Evolutionary conservation across 2,888 invertebrate genomes (phyloP).

Genomic region (Pyrocoelia pectoralis): DNA sequence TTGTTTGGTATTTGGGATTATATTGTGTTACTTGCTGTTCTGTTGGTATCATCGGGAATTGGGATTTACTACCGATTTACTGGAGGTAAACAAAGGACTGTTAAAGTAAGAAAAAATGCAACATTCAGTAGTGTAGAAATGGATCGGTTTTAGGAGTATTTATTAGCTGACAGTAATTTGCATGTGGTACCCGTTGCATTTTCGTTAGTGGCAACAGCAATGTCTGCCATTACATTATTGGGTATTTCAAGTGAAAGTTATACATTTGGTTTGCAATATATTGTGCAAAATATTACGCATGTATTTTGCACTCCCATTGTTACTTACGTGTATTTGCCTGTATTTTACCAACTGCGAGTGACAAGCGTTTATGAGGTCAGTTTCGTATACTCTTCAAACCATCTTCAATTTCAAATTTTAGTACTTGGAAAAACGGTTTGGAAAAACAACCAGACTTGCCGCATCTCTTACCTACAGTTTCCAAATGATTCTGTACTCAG

Average conservation of each 20-base stretch:
- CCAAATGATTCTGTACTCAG: constrained; percentile 91
- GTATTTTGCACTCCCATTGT: constrained; percentile 79
- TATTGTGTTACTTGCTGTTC: constrained; percentile 73
- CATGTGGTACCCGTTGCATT: constrained; percentile 82
- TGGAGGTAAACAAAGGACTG: constrained; percentile 85
- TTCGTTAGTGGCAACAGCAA: constrained; percentile 92
- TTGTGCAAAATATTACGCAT: constrained; percentile 79
- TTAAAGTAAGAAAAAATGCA: neutral
- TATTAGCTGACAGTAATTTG: constrained; percentile 84
- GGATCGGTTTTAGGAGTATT: constrained; percentile 71
- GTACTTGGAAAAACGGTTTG: constrained; percentile 91
- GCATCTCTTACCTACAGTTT: constrained; percentile 87
- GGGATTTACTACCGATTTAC: constrained; percentile 87
- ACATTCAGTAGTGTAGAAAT: neutral
- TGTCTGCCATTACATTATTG: constrained; percentile 89
- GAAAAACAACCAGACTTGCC: constrained; percentile 73
- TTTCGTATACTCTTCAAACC: neutral
- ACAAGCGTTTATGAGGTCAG: constrained; percentile 87
- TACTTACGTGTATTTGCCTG: constrained; percentile 81
- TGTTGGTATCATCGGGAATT: constrained; percentile 76
- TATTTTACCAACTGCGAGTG: constrained; percentile 83
- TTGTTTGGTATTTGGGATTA: constrained; percentile 77
- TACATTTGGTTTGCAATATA: constrained; percentile 81
- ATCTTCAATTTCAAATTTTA: constrained; percentile 57
- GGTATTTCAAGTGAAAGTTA: constrained; percentile 91